Evolutionary conservation across 2,113 vertebrate genomes (phyloP).

Genomic region (Caloenas nicobarica): DNA sequence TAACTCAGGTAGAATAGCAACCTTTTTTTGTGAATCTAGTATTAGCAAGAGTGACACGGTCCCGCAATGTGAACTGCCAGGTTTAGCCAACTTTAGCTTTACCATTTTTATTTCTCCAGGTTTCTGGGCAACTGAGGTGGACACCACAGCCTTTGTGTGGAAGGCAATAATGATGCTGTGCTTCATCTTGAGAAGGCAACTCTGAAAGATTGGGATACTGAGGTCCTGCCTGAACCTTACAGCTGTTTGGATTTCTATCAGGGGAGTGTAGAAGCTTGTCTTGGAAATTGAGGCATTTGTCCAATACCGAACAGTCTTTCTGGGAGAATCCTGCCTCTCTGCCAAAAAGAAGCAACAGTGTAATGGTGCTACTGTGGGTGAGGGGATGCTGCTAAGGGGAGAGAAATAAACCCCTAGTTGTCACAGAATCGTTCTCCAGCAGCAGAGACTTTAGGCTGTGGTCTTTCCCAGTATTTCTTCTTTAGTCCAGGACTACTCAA

Average conservation of each 20-base stretch:
- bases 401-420: not conserved
- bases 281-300: not conserved
- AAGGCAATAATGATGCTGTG: not conserved
- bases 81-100: not conserved
- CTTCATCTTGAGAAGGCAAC: not conserved
- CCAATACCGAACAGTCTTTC: not conserved
- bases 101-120: not conserved
- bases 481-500: not conserved
- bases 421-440: not conserved
- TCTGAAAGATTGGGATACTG: not conserved
- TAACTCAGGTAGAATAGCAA: not conserved
- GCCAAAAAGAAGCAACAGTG: not conserved
- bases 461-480: not conserved
- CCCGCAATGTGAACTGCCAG: not conserved
- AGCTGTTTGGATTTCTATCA: not conserved
- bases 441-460: not conserved
- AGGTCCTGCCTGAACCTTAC: not conserved
- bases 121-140: not conserved
- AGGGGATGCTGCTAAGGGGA: fast-evolving
- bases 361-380: not conserved
- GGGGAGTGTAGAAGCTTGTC: not conserved
- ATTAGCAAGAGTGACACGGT: not conserved
- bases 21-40: not conserved
- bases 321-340: not conserved
- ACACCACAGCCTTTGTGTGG: not conserved